These are phyloP conservation scores for Pseudochirops corinnae DNA, from an alignment of 2,797 vertebrate species.

Conservation along the genomic window DNA sequence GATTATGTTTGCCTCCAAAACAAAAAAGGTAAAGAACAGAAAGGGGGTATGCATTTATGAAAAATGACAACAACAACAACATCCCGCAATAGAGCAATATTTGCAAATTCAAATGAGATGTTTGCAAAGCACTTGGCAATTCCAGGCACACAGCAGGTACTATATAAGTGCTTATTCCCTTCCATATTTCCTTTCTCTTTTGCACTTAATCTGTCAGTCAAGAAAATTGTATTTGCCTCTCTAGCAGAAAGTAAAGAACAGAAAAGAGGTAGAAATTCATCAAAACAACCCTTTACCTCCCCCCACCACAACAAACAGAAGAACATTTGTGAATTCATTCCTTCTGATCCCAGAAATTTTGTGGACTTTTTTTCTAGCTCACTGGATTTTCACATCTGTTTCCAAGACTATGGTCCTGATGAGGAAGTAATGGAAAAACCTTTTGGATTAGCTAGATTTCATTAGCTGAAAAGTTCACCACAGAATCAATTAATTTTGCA, in stretches of 20 bases:
- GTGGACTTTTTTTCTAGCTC: background rate
- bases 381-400: background rate
- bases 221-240: background rate
- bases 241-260: background rate
- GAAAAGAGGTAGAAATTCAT: background rate
- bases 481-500: background rate
- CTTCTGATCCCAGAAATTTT: background rate
- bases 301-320: background rate
- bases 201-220: rapidly evolving
- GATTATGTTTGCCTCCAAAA: background rate
- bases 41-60: background rate
- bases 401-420: background rate
- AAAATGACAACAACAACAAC: background rate
- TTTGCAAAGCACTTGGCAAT: background rate
- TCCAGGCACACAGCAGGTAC: background rate
- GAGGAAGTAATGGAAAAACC: background rate
- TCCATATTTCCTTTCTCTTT: rapidly evolving
- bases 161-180: background rate
- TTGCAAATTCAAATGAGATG: background rate
- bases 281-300: background rate
- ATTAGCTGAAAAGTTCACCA: background rate
- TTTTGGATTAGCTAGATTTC: background rate
- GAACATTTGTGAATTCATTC: background rate
- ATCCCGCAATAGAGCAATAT: background rate
- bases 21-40: background rate